These are phyloP conservation scores for Allygus modestus DNA, from an alignment of 2,888 invertebrate genomes.

Conservation along the genomic window DNA sequence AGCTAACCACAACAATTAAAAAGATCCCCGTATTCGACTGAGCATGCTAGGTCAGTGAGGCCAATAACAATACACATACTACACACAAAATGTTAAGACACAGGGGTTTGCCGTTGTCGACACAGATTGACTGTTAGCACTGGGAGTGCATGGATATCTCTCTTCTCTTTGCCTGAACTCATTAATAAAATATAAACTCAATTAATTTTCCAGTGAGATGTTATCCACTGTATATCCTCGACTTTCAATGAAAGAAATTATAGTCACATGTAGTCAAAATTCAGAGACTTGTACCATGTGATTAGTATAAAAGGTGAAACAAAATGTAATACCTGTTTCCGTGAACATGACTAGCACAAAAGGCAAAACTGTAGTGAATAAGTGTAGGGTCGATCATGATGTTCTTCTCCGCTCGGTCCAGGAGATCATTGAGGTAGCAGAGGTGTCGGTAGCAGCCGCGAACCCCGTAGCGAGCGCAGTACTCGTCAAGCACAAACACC, in stretches of 20 bases:
- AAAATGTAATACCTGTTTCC: conserved; percentile 89
- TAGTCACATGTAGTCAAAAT: too few relatives aligned
- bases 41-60: conserved; percentile 38
- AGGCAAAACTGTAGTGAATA: conserved; percentile 99
- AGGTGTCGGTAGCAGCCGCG: conserved; percentile 98
- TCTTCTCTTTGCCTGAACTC: conserved; percentile 26
- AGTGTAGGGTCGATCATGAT: conserved; percentile 98
- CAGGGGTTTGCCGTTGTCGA: neutral
- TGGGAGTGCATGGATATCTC: neutral
- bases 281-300: neutral
- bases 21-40: neutral
- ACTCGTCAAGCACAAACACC: conserved; percentile 98
- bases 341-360: conserved; percentile 99
- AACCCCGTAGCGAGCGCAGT: conserved; percentile 98
- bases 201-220: too few relatives aligned
- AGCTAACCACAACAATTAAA: neutral
- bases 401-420: conserved; percentile 94
- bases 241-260: too few relatives aligned
- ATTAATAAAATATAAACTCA: neutral
- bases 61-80: conserved; percentile 35
- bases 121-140: conserved; percentile 5
- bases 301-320: neutral
- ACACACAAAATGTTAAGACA: conserved; percentile 19
- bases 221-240: too few relatives aligned
- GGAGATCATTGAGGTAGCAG: conserved; percentile 95